A percentile compares a stretch with the other conserved stretches of the same genome.
Evolutionary conservation across 2,888 invertebrate genomes (phyloP).

Genomic region (Apamea crenata): DNA sequence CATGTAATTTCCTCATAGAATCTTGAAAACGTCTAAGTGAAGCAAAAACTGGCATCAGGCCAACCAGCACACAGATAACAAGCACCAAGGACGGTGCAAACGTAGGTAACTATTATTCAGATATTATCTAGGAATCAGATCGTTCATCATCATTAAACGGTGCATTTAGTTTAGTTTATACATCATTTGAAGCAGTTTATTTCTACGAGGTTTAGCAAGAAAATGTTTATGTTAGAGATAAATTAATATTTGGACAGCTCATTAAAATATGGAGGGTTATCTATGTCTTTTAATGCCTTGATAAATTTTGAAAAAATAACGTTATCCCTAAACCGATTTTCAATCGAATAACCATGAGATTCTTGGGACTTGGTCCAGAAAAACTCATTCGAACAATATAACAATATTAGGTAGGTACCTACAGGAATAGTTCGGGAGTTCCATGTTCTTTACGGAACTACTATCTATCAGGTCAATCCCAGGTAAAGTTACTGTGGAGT

Average conservation of each 20-base stretch:
- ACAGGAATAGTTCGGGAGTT: not conserved
- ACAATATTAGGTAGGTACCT: not conserved
- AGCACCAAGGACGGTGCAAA: conserved; percentile 8
- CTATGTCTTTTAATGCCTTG: conserved; percentile 10
- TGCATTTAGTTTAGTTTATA: conserved; percentile 16
- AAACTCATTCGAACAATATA: not conserved
- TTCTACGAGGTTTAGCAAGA: conserved; percentile 1
- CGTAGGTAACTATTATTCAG: conserved; percentile 16
- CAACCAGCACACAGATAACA: conserved; percentile 16
- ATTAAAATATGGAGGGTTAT: conserved; percentile 46
- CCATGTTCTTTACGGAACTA: not conserved
- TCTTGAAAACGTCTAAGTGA: conserved; percentile 7
- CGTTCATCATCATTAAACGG: conserved; percentile 31
- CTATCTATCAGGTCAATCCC: not conserved
- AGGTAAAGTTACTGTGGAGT: not conserved
- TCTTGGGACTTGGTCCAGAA: conserved; percentile 7
- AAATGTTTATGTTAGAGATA: conserved; percentile 26
- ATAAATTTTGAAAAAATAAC: conserved; percentile 40
- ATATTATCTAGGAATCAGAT: conserved; percentile 20
- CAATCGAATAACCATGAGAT: conserved; percentile 1
- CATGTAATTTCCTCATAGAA: conserved; percentile 3
- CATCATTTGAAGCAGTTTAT: conserved; percentile 16
- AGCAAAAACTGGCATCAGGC: conserved; percentile 35
- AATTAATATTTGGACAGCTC: conserved; percentile 18
- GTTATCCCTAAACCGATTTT: conserved; percentile 9